These are phyloP conservation scores for Lucilia sericata DNA, from an alignment of 1,140 invertebrate genomes.

Conservation along the genomic window DNA sequence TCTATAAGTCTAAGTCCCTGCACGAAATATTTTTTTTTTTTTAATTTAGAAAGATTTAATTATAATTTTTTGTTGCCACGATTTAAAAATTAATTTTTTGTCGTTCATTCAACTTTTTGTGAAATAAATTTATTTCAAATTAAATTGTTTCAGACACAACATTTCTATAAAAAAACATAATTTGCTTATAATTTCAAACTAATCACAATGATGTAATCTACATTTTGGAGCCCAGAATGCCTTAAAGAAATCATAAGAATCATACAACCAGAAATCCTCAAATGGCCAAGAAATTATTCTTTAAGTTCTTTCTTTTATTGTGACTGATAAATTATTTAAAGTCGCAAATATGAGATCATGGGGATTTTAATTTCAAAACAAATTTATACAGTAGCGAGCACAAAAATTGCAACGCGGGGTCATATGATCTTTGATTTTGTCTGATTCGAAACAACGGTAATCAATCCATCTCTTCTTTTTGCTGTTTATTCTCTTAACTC, in stretches of 20 bases:
- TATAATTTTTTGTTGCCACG: neutral
- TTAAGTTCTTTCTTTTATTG: neutral
- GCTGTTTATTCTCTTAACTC: no score
- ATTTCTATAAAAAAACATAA: neutral
- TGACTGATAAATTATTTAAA: neutral
- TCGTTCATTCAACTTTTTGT: neutral
- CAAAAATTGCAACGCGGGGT: no score
- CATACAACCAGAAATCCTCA: constrained; percentile 18
- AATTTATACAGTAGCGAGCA: no score
- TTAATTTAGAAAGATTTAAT: no score
- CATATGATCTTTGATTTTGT: no score
- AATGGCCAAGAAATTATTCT: neutral
- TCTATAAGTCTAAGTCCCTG: no score
- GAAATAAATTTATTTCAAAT: constrained; percentile 33
- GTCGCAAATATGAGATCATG: neutral
- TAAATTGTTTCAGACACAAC: neutral
- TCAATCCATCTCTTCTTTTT: no score
- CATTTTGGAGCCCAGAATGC: no score
- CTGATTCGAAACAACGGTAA: no score
- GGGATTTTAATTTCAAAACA: neutral
- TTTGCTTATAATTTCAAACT: neutral
- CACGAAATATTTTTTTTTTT: no score
- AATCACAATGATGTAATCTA: constrained; percentile 12
- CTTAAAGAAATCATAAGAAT: neutral
- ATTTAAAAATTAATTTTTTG: constrained; percentile 1